Evolutionary conservation across 2,888 invertebrate genomes (phyloP), one percentile per base, ranked within the genome.

Genomic region (Dinocampus coccinellae): DNA sequence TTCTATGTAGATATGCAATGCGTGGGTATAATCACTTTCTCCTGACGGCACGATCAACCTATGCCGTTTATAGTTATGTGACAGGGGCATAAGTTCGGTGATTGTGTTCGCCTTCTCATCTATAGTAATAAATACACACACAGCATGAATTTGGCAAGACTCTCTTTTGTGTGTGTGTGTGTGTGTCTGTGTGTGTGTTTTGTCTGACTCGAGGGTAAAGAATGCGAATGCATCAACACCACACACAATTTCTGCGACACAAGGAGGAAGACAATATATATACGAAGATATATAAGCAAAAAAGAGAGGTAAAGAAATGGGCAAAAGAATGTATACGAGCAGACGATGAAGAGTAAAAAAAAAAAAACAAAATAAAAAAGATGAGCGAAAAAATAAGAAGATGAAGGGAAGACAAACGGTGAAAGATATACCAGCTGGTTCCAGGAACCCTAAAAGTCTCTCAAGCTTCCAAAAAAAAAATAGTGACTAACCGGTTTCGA

Each of bases 371-470:
- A n/a, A n/a, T n/a, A n/a, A 33, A 64, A n/a, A 39, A 58, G 33
- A 26, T 33, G 20, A 62, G 9, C 16, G 16, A 57, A 39, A 55
- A 57, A 11, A 42, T 57, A 29, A 3, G 13, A n/a, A 47, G 63
- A 13, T 16, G 20, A 62, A 34, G 16, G 60, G 22, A 20, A n/a
- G n/a, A 33, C 29, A 29, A 29, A 13, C 13, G 26, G 11, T 24
- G 53, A 16, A 16, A 36, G 36, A 33, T 55, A 6, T 47, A 39
- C 63, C 58, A 33, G 69, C 64, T 68, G 73, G 68, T 77, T 74
- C 74, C 69, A 67, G 73, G 74, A 77, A 77, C 70, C 73, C 73
- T 73, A 74, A 74, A 74, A 36, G 69, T 34, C 68, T 64, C 52
- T 24, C 52, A 64, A 61, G 64, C 29, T 34, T 63, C 29, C 65